Base-by-base conservation (phyloP, 2,888 invertebrate species). In the Nowickia ferox region DNA sequence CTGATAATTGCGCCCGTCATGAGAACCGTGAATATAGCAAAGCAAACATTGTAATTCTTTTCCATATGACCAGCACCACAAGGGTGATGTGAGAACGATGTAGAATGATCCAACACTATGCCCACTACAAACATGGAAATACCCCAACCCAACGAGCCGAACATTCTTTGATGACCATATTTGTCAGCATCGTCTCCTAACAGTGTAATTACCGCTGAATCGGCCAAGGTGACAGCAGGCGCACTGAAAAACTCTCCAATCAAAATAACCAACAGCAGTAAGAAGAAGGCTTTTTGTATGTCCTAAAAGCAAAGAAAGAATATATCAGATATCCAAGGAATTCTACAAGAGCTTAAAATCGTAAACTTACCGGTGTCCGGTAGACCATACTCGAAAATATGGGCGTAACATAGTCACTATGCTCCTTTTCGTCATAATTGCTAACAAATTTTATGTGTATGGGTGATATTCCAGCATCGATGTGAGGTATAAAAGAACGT, bases 201-300 rank as follows among this genome's bases (percentile, higher is more conserved):
- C 87, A 97, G 94, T 5, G 97, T 97, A 86, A 98, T 96, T 57
- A 97, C 97, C 9, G 97, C 98, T 0, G 97, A 97, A 92, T 98
- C 98, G 0, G 98, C 99, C 71, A 99, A 94, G 0, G 98, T 98
- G 88, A 99, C 96, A 51, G 98, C 98, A 0, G 99, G 99, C 0
- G 98, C 98, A 89, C 97, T 97, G 93, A 99, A 98, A 94, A 99
- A 99, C 93, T 99, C 99, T 0, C 99, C 99, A 78, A 99, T 96
- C 42, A 98, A 95, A 15, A 99, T 97, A 75, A 99, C 94, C 63
- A 99, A 94, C 75, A 99, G 94, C 55, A 99, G 94, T 51, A 99
- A 94, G 93, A 99, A 98, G 94, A 99, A 99, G 0, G 98, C 97
- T 93, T 98, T 97, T 93, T 98, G 97, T 42, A 99, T 98, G 91